phyloP scores from a whole-genome alignment of 2,113 vertebrate genomes.

The Pelecanus crispus region DNA sequence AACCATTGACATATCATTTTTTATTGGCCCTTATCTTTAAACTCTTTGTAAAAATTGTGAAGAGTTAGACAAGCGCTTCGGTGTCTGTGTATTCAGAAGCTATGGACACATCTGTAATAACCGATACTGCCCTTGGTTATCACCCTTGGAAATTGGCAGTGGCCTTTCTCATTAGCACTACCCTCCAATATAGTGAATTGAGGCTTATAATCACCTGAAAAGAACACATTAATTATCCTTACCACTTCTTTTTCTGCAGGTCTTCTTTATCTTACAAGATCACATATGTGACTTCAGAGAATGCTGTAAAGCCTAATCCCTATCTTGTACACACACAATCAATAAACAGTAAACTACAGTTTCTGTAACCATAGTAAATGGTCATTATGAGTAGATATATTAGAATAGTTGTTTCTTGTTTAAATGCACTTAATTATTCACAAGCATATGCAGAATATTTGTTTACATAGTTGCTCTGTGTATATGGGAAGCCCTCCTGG shows the following conservation, averaged over 20 bases:
- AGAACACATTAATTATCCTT: neutral
- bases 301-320: neutral
- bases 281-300: neutral
- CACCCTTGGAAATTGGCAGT: neutral
- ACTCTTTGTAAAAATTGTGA: neutral
- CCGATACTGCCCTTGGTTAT: neutral
- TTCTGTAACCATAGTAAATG: neutral
- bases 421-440: constrained; percentile 61
- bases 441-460: constrained; percentile 51
- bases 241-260: neutral
- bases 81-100: neutral
- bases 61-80: neutral
- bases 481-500: constrained; percentile 1
- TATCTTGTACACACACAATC: neutral
- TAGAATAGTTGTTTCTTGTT: constrained; percentile 7
- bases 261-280: neutral
- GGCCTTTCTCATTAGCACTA: neutral
- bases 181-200: neutral
- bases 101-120: neutral
- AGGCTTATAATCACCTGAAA: neutral
- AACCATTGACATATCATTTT: neutral
- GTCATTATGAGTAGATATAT: neutral
- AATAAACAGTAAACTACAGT: neutral
- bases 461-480: constrained; percentile 50
- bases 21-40: neutral